Base-by-base conservation (phyloP, 2,113 vertebrate genomes). In the Sporophila hypoxantha region DNA sequence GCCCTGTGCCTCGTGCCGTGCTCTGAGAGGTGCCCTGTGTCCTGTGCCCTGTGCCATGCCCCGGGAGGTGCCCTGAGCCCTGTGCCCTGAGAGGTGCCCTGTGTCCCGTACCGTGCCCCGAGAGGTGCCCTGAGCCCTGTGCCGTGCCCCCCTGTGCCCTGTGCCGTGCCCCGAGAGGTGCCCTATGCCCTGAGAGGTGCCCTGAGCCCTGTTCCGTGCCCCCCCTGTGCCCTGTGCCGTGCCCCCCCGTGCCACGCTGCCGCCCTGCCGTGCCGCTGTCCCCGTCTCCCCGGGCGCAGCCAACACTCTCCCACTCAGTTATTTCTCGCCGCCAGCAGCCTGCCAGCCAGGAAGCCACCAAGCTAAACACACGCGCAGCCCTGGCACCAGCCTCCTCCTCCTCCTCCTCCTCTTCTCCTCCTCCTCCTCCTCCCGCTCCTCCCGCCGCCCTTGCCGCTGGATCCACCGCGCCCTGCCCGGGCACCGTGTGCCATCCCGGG, bases 331-430 rank as follows among this genome's bases (percentile, higher is more conserved):
- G 30, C 78, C 92, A 88, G 85, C 87, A 86, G 81, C 87, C 87
- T 89, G 94, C 88, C 85, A 95, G 92, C 90, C 90, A 26, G 94
- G 92, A 85, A 95, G 55, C 71, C 90, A 92, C 42, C 5, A 89
- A 89, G 60, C 76, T 56, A 91, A 93, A 93, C 92, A 93, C 90
- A 91, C 88, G 64, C 29, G 71, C 50, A 84, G 88, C 79, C 79
- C 94, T 93, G 92, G 94, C 90, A 92, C 55, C 76, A 60, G 41
- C 66, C 64, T 61, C 89, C 69, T 74, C 89, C 81, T 90, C 89
- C 73, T 91, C 60, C 78, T 83, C 55, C 30, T 59, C 47, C 18
- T 29, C 57, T 34, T 14, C 61, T 49, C 47, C 47, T 39, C 41
- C 65, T 61, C 55, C 41, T 37, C 52, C 78, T 73, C 41, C 74